Base-by-base conservation (phyloP, 92 coral and sea anemone genomes). In the Virgularia gustaviana region DNA sequence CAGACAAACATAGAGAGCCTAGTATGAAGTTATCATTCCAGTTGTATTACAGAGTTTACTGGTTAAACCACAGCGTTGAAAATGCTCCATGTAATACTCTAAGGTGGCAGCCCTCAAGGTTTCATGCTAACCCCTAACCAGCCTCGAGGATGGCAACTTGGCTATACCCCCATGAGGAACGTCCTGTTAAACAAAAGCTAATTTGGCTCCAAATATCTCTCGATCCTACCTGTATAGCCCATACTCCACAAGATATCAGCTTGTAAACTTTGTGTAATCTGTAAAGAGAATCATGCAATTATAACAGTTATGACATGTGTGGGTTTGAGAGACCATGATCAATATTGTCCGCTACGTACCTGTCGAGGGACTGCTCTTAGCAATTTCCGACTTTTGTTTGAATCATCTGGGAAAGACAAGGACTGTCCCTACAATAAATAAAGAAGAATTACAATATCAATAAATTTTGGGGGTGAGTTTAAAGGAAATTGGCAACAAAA, bases 221-320 rank as follows among this genome's bases (percentile, higher is more conserved):
- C 6, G 36, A 41, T 25, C 62, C n/a, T 41, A 86, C 90, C 91
- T 49, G 91, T 83, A 45, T 87, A 87, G 0, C 98, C 98, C 96
- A 89, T 92, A 28, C 98, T 88, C 98, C 98, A 92, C 11, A 92
- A 77, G 44, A 92, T 89, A 82, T 92, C 98, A 20, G 98, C 98
- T 81, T 92, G 98, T 15, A 92, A 75, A 0, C 88, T 96, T 70
- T 89, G 96, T 27, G 90, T 86, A 43, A 92, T 89, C 98, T 92
- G 57, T 7, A 64, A 35, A 49, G 4, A 43, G 33, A 31, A 36
- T 15, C 15, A 37, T 6, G 12, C 0, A 22, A 22, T 41, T 31
- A 11, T 11, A 9, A 36, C 16, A 32, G 15, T 63, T 4, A 10
- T 10, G 8, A 32, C 4, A 32, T 63, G 11, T 38, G 23, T 56